These are phyloP conservation scores for Caenorhabditis japonica DNA, from an alignment of 2,888 invertebrate genomes.

Conservation along the genomic window DNA sequence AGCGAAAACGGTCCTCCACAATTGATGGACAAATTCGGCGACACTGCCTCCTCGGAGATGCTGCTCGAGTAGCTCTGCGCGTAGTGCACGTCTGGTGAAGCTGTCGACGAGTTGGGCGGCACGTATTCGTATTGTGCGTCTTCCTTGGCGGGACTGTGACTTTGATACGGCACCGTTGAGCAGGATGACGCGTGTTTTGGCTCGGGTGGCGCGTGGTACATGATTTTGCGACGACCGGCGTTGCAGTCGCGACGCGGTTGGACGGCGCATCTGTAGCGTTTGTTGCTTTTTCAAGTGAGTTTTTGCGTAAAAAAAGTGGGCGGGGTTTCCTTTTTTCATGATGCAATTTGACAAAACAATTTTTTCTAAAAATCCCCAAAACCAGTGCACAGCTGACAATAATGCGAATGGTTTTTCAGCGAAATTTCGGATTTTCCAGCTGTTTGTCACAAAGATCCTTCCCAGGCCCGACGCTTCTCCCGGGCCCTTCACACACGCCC, in stretches of 20 bases:
- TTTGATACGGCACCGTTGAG: neutral
- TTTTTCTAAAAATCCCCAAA: no score
- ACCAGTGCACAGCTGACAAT: no score
- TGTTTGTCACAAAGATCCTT: no score
- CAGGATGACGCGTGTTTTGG: neutral
- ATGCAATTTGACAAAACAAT: no score
- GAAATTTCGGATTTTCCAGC: no score
- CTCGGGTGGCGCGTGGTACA: slow-evolving; percentile 26
- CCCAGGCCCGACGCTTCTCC: no score
- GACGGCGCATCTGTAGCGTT: slow-evolving; percentile 59
- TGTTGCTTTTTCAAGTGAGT: no score
- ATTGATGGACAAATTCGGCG: slow-evolving; percentile 35
- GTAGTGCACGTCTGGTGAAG: slow-evolving; percentile 44
- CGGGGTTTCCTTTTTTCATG: no score
- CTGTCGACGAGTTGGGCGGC: neutral
- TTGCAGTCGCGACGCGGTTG: slow-evolving; percentile 67
- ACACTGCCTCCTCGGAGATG: slow-evolving; percentile 48
- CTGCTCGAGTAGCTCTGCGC: slow-evolving; percentile 58
- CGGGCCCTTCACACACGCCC: no score
- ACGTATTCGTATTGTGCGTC: neutral
- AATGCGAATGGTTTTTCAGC: no score
- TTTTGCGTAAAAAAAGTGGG: no score
- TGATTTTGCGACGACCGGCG: slow-evolving; percentile 62
- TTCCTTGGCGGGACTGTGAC: slow-evolving; percentile 6
- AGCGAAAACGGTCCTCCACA: slow-evolving; percentile 2